Base-by-base conservation (phyloP, 2,888 invertebrate species). In the Netelia melanura region DNA sequence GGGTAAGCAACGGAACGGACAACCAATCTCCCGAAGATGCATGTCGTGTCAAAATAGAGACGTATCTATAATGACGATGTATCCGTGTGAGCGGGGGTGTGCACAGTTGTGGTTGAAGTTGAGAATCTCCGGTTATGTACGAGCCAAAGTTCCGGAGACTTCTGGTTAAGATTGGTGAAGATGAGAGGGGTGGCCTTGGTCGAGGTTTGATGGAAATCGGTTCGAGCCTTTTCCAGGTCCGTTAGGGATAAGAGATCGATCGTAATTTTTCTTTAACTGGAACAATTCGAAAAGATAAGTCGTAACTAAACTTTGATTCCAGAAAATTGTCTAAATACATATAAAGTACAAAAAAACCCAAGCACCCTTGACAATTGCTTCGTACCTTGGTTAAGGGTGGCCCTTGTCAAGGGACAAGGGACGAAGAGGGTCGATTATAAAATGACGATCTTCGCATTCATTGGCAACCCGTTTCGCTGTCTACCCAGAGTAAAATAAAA, bases 21-120 rank as follows among this genome's bases (percentile, higher is more conserved):
- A 85, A 87, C 85, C 86, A 87, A 87, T 89, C 87, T 88, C 85
- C 84, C 84, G 82, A 75, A 77, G 83, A 62, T 72, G 58, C 67
- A 77, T 52, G 76, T 71, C 77, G 14, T 74, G 72, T 81, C 81
- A 68, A 54, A 54, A 72, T 56, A 48, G 10, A 43, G 67, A 56
- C 54, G 52, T 61, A 44, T 52, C 61, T 67, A 75, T 81, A 56
- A 58, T 70, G 17, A 21, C 21, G 38, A 38, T 11, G 38, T 56
- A 71, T 30, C 23, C 25, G 44, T 23, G 43, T 61, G 61, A 25
- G 11, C 9, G 30, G 14, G 11, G 21, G 3, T 38, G 21, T 67
- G 52, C 14, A 48, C 2, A 48, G 48, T 48, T 74, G n/a, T 14
- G 17, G 0, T 30, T 72, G n/a, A 67, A 67, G 17, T 54, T 61